A percentile compares a stretch with the other conserved stretches of the same genome.
These are phyloP conservation scores for Drepanosiphum platanoidis DNA, from an alignment of 2,888 invertebrate species.

Conservation along the genomic window DNA sequence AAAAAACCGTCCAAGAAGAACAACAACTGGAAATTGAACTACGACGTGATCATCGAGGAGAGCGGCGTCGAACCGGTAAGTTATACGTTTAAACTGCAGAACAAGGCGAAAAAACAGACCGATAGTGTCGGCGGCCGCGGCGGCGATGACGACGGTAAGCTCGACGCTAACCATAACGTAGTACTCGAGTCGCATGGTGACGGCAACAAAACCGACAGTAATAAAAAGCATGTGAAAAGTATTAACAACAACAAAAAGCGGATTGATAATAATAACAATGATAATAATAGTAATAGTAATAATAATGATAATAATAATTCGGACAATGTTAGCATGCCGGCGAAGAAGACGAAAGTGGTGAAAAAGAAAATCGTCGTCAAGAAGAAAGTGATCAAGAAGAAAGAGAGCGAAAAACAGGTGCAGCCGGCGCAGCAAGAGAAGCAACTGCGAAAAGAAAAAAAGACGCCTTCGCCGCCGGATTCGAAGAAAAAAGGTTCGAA, in stretches of 20 bases:
- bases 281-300: constrained; percentile 26
- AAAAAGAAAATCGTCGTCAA: constrained; percentile 60
- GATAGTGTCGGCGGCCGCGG: not conserved
- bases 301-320: constrained; percentile 50
- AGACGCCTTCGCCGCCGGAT: constrained; percentile 9
- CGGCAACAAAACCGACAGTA: constrained; percentile 35
- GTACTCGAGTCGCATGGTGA: constrained; percentile 14
- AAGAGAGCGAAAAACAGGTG: constrained; percentile 63
- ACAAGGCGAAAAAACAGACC: constrained; percentile 46
- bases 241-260: constrained; percentile 38
- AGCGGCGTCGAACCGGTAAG: constrained; percentile 58
- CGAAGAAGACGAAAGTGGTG: constrained; percentile 59
- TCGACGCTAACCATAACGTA: constrained; percentile 58
- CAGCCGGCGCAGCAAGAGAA: constrained; percentile 22
- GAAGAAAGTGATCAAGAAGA: constrained; percentile 64
- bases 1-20: constrained; percentile 18
- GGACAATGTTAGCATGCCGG: constrained; percentile 52
- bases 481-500: constrained; percentile 45
- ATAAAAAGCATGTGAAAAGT: constrained; percentile 51
- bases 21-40: constrained; percentile 53
- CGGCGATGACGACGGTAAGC: constrained; percentile 38
- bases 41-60: constrained; percentile 65
- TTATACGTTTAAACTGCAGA: constrained; percentile 52
- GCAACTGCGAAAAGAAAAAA: constrained; percentile 12
- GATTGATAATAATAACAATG: constrained; percentile 33